Conservation (phyloP, 2,113 vertebrate species). For the Smithornis capensis region DNA sequence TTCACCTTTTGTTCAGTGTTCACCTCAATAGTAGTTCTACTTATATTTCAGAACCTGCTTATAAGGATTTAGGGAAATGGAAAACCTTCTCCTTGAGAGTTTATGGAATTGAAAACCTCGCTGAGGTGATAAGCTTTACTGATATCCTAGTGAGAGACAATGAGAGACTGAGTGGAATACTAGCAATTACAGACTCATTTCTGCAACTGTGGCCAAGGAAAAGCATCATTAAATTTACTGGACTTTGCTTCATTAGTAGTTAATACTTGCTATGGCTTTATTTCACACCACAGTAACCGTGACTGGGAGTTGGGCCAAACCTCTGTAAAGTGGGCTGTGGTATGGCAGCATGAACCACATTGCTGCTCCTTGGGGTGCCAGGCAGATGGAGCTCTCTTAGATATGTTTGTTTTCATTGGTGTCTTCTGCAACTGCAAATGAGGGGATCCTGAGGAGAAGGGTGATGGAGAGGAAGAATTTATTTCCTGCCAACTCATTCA, state of each 20-base stretch:
- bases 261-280: neutral
- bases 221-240: neutral
- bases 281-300: neutral
- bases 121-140: neutral
- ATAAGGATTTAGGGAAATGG: neutral
- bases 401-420: neutral
- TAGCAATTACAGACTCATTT: neutral
- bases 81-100: neutral
- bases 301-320: neutral
- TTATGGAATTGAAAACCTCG: neutral
- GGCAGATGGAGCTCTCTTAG: neutral
- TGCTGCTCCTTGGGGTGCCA: neutral
- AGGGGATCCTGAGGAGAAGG: neutral
- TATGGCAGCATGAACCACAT: rapidly evolving
- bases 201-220: neutral
- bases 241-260: neutral
- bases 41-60: neutral
- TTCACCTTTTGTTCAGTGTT: neutral
- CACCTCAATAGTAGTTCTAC: neutral
- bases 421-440: neutral
- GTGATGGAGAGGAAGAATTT: neutral
- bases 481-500: neutral
- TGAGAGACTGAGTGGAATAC: neutral
- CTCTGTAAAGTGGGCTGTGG: neutral
- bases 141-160: neutral